These are phyloP conservation scores for Cairina moschata DNA, from an alignment of 2,113 vertebrate species.

Conservation along the genomic window DNA sequence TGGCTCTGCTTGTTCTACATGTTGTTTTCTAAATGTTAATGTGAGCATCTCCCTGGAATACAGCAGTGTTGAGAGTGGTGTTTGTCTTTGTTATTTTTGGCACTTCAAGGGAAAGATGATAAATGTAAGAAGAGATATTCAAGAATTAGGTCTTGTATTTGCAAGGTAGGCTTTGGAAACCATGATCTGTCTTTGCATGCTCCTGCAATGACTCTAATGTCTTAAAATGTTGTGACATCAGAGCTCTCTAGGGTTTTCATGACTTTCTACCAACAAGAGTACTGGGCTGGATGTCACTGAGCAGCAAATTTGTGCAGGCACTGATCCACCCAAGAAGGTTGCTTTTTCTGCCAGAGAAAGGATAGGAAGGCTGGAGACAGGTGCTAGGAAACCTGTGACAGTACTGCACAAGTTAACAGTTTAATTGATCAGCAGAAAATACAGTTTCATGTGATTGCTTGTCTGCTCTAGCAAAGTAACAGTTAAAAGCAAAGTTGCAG, in stretches of 20 bases:
- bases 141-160: not conserved
- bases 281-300: not conserved
- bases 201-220: not conserved
- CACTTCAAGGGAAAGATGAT: not conserved
- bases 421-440: not conserved
- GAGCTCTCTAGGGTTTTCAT: not conserved
- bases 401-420: not conserved
- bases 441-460: rapidly evolving
- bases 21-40: not conserved
- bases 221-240: not conserved
- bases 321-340: not conserved
- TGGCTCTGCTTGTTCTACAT: not conserved
- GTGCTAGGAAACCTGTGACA: not conserved
- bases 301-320: not conserved
- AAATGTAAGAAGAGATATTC: not conserved
- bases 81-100: not conserved
- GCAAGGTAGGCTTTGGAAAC: not conserved
- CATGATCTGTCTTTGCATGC: not conserved
- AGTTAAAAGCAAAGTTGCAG: constrained; percentile 12
- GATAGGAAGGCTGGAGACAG: not conserved
- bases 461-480: not conserved
- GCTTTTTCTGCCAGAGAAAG: not conserved
- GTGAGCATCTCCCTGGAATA: not conserved
- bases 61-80: not conserved
- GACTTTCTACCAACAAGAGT: not conserved